Evolutionary conservation across 2,797 vertebrate species (phyloP).

Genomic region (Argya squamiceps): DNA sequence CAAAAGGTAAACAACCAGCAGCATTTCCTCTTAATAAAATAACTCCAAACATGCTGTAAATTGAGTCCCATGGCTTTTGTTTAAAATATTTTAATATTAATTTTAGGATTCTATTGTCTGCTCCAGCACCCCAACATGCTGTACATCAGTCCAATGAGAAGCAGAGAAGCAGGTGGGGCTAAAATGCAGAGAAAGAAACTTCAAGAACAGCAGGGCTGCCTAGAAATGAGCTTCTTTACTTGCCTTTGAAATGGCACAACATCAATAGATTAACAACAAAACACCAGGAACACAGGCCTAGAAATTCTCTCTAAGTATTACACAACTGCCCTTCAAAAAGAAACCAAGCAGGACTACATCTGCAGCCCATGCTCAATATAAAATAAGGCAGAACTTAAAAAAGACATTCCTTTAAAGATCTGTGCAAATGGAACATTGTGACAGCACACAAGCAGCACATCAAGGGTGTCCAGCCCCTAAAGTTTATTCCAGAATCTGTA

Average conservation of each 20-base stretch:
- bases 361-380: neutral
- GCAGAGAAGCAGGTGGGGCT: neutral
- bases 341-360: neutral
- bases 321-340: neutral
- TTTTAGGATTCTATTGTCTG: neutral
- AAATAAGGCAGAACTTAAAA: neutral
- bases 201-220: neutral
- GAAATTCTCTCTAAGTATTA: neutral
- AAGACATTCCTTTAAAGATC: neutral
- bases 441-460: neutral
- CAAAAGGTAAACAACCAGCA: neutral
- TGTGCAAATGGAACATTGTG: neutral
- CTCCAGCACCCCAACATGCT: neutral
- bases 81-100: neutral
- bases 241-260: constrained; percentile 25
- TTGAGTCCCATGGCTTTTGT: neutral
- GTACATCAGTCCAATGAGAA: neutral
- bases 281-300: neutral
- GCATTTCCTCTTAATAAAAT: neutral
- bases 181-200: neutral
- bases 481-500: neutral
- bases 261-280: constrained; percentile 22
- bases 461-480: neutral
- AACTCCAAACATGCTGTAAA: neutral
- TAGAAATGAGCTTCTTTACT: constrained; percentile 7